Evolutionary conservation across 2,113 vertebrate genomes (phyloP).

Genomic region (Nipponia nippon): DNA sequence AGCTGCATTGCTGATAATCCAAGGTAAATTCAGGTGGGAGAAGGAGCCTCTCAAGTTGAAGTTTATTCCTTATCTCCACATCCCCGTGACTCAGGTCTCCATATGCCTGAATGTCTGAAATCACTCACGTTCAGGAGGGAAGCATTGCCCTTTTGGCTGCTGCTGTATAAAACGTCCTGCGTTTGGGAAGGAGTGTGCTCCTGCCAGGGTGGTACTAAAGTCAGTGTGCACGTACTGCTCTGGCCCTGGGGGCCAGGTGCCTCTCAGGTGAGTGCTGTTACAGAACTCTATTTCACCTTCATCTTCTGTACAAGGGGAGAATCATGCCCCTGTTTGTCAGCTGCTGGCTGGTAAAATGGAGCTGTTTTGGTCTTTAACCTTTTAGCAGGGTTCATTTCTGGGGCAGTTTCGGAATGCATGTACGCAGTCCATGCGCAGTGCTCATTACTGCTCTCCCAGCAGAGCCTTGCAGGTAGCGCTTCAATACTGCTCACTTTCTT

Average conservation of each 20-base stretch:
- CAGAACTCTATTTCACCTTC: not conserved
- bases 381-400: not conserved
- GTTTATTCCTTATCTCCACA: not conserved
- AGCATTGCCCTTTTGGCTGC: not conserved
- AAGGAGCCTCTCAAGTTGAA: not conserved
- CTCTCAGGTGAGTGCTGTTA: not conserved
- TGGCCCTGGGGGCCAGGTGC: not conserved
- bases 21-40: not conserved
- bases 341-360: not conserved
- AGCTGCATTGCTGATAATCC: not conserved
- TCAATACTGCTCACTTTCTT: not conserved
- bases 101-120: not conserved
- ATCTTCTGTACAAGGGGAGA: not conserved
- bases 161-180: not conserved
- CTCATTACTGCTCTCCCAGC: not conserved
- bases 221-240: accelerated
- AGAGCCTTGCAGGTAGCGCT: not conserved
- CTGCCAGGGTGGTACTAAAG: not conserved
- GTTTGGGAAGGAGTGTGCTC: not conserved
- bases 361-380: not conserved
- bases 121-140: not conserved
- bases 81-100: not conserved
- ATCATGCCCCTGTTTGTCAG: not conserved
- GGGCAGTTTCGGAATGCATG: not conserved
- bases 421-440: not conserved